These are phyloP conservation scores for Muscicapa striata DNA, from an alignment of 2,797 vertebrate species.

Conservation along the genomic window DNA sequence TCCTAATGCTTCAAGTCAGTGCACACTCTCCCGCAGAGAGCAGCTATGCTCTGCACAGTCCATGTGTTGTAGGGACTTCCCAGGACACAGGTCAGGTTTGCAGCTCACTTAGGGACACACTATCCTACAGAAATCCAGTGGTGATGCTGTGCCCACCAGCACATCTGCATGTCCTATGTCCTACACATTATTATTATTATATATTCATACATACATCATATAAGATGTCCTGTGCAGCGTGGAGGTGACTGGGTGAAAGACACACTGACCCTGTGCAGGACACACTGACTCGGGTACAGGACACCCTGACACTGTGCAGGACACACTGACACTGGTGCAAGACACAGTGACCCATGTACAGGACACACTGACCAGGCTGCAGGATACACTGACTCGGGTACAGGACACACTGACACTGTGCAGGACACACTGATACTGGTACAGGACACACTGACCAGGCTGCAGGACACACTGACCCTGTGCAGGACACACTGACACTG, in stretches of 20 bases:
- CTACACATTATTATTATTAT: rapidly evolving
- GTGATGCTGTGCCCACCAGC: rapidly evolving
- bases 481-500: too few relatives aligned
- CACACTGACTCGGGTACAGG: too few relatives aligned
- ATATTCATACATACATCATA: rapidly evolving
- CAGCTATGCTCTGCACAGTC: not conserved
- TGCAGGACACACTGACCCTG: too few relatives aligned
- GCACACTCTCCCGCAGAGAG: not conserved
- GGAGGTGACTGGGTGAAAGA: rapidly evolving
- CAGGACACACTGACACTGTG: too few relatives aligned
- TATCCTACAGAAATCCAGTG: rapidly evolving
- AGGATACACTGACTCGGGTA: too few relatives aligned
- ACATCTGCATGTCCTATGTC: rapidly evolving
- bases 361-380: too few relatives aligned
- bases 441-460: too few relatives aligned
- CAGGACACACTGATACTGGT: too few relatives aligned
- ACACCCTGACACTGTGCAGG: too few relatives aligned
- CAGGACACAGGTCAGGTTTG: rapidly evolving
- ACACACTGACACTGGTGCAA: too few relatives aligned
- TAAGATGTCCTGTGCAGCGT: rapidly evolving
- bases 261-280: too few relatives aligned
- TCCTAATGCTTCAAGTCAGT: not conserved
- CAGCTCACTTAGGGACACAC: rapidly evolving
- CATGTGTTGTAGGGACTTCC: rapidly evolving
- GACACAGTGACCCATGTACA: too few relatives aligned